These are phyloP conservation scores for Macrotis lagotis DNA, from an alignment of 2,113 vertebrate species.

Conservation along the genomic window DNA sequence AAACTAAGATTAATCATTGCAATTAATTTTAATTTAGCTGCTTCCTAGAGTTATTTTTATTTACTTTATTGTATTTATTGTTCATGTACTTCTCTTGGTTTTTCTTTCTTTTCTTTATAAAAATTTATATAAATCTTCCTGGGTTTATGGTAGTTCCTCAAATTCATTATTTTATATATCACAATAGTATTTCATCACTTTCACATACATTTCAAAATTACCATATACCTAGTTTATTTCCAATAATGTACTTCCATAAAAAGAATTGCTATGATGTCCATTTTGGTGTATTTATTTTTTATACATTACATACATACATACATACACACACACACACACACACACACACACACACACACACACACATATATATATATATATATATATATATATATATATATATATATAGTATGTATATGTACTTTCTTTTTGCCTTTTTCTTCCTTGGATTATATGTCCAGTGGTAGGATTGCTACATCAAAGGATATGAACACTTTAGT, in stretches of 20 bases:
- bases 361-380: too few species aligned
- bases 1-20: not conserved
- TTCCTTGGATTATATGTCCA: not conserved
- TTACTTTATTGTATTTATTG: not conserved
- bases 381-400: too few species aligned
- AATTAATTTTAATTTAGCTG: not conserved
- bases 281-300: not conserved
- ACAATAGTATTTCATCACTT: not conserved
- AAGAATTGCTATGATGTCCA: not conserved
- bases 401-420: too few species aligned
- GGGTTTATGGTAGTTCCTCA: not conserved
- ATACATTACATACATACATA: too few species aligned
- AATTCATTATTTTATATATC: not conserved
- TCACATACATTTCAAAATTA: not conserved
- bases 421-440: not conserved
- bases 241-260: not conserved
- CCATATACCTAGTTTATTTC: not conserved
- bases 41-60: not conserved
- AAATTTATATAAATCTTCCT: not conserved
- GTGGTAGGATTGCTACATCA: not conserved
- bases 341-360: too few species aligned
- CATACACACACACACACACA: too few species aligned
- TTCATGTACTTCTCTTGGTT: not conserved
- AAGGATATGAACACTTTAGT: not conserved
- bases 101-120: not conserved